Evolutionary conservation across 2,113 vertebrate genomes (phyloP).

Genomic region (Hiodon alosoides): DNA sequence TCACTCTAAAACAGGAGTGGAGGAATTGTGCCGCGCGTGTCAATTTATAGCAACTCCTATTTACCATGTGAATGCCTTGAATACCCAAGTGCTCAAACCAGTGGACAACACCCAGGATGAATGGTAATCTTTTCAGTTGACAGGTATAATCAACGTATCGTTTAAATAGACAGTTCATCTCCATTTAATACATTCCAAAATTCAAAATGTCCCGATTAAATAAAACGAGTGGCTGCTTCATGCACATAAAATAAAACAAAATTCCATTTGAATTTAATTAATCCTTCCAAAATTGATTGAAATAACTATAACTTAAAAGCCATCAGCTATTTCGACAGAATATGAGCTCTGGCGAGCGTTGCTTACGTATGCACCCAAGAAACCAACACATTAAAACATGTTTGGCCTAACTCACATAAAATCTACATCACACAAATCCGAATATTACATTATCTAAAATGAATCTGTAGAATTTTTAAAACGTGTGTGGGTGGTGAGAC

Average conservation of each 20-base stretch:
- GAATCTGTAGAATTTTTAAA: conserved; percentile 16
- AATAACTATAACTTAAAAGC: background rate
- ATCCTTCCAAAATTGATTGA: background rate
- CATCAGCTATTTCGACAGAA: too few species aligned
- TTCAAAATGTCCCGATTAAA: background rate
- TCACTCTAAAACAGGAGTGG: conserved; percentile 31
- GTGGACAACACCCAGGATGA: conserved; percentile 31
- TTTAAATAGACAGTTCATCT: background rate
- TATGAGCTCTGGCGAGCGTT: too few species aligned
- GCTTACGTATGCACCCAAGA: background rate
- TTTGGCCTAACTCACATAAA: background rate
- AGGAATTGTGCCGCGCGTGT: conserved; percentile 29
- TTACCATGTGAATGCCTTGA: conserved; percentile 69
- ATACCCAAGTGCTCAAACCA: conserved; percentile 40
- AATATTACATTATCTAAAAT: background rate
- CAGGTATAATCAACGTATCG: conserved; percentile 24
- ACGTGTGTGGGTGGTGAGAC: conserved; percentile 40
- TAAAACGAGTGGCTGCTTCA: background rate
- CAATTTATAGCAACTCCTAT: conserved; percentile 57
- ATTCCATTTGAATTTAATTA: background rate
- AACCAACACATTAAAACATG: background rate
- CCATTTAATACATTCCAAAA: background rate
- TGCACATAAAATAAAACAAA: too few species aligned
- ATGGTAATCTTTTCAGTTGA: conserved; percentile 27
- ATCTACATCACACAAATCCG: too few species aligned